Percentiles rank a stretch among this genome's conserved stretches.
Evolutionary conservation across 2,797 vertebrate species (phyloP).

Genomic region (Sebastolobus altivelis): DNA sequence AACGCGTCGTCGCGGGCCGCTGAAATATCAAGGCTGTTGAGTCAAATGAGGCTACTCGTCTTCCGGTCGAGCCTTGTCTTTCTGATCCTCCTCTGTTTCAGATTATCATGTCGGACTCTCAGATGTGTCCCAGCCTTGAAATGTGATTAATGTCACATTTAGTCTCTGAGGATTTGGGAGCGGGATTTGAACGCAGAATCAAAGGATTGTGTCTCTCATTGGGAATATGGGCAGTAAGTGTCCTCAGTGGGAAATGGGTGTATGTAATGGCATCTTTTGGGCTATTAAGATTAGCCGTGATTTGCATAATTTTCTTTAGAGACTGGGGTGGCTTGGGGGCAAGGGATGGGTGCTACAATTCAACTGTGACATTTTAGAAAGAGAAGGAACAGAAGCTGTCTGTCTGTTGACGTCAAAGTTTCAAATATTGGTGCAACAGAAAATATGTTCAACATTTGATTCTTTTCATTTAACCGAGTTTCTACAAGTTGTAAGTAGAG

Average conservation of each 20-base stretch:
- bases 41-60: constrained; percentile 50
- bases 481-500: not conserved
- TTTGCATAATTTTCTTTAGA: constrained; percentile 18
- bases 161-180: constrained; percentile 54
- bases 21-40: constrained; percentile 42
- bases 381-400: not conserved
- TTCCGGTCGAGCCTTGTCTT: constrained; percentile 32
- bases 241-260: constrained; percentile 11
- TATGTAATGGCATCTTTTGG: constrained; percentile 19
- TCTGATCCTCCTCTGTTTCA: constrained; percentile 48
- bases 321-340: not conserved
- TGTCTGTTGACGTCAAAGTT: not conserved
- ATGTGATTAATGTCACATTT: constrained; percentile 70
- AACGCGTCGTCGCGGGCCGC: not conserved
- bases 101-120: constrained; percentile 57
- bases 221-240: constrained; percentile 16
- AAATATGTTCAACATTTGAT: not conserved
- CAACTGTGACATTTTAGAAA: not conserved
- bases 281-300: constrained; percentile 32
- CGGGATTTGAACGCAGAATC: constrained; percentile 33
- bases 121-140: constrained; percentile 58
- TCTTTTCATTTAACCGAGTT: not conserved
- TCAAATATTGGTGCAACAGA: not conserved
- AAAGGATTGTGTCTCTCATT: constrained; percentile 35
- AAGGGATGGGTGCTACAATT: not conserved